Conservation (phyloP, 2,888 invertebrate species). For the Zaprionus bogoriensis region DNA sequence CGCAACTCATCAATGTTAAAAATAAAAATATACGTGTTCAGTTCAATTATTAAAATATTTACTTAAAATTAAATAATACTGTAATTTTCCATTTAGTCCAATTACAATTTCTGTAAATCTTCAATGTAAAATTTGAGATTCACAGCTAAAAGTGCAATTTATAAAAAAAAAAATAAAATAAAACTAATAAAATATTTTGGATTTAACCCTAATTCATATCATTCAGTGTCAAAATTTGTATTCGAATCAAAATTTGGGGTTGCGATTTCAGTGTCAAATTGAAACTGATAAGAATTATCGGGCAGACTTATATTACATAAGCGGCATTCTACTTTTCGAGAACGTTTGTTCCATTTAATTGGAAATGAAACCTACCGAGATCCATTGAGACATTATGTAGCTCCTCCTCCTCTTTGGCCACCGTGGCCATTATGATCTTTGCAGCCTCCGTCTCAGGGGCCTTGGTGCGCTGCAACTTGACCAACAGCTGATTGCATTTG, state of each 20-base stretch:
- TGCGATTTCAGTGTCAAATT: not conserved
- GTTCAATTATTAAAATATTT: not conserved
- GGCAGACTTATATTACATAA: not conserved
- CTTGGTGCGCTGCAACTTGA: constrained; percentile 81
- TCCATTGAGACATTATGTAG: constrained; percentile 54
- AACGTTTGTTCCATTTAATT: not conserved
- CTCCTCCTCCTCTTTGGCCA: constrained; percentile 66
- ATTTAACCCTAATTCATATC: too few species aligned
- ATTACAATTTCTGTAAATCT: too few species aligned
- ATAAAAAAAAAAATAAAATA: too few species aligned
- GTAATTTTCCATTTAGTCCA: too few species aligned
- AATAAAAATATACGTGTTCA: too few species aligned
- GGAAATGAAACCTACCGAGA: constrained; percentile 36
- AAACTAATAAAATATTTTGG: too few species aligned
- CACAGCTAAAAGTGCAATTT: too few species aligned
- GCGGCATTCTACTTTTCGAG: not conserved
- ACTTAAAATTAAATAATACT: too few species aligned
- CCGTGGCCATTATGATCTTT: constrained; percentile 78
- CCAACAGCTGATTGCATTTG: constrained; percentile 87
- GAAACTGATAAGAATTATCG: not conserved
- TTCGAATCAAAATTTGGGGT: not conserved
- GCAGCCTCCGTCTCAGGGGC: constrained; percentile 54
- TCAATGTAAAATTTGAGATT: too few species aligned
- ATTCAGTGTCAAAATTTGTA: too few species aligned
- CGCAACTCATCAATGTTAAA: too few species aligned